Conservation (phyloP, 2,113 vertebrate species). For the Oreochromis spilurus region DNA sequence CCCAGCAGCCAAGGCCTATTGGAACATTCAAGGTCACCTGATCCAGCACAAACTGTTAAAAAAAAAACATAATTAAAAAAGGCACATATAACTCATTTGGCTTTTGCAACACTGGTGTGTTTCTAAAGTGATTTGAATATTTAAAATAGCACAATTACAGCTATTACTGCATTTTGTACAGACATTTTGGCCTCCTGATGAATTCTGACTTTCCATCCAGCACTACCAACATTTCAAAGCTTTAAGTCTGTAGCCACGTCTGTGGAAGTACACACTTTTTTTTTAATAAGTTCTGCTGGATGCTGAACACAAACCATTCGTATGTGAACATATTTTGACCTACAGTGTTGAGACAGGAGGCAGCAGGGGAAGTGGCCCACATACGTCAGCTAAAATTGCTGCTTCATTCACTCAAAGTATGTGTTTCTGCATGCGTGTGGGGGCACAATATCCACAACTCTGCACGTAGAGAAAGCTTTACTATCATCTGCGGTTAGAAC, state of each 20-base stretch:
- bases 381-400: slow-evolving; percentile 32
- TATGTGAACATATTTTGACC: not conserved
- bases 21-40: no score
- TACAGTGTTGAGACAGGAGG: not conserved
- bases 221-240: not conserved
- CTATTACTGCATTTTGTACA: not conserved
- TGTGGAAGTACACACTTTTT: not conserved
- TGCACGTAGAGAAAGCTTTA: not conserved
- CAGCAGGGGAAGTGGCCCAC: slow-evolving; percentile 34
- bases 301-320: not conserved
- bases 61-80: not conserved
- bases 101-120: not conserved
- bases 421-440: not conserved
- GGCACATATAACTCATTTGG: not conserved
- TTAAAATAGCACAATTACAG: not conserved
- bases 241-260: not conserved
- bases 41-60: no score
- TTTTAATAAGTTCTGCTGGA: not conserved
- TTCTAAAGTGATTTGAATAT: not conserved
- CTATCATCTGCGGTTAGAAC: not conserved
- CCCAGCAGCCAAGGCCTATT: no score
- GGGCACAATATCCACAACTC: not conserved
- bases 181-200: not conserved
- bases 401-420: slow-evolving; percentile 3
- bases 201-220: not conserved